Base-by-base conservation (phyloP, 2,888 invertebrate species). In the Itoplectis maculator region DNA sequence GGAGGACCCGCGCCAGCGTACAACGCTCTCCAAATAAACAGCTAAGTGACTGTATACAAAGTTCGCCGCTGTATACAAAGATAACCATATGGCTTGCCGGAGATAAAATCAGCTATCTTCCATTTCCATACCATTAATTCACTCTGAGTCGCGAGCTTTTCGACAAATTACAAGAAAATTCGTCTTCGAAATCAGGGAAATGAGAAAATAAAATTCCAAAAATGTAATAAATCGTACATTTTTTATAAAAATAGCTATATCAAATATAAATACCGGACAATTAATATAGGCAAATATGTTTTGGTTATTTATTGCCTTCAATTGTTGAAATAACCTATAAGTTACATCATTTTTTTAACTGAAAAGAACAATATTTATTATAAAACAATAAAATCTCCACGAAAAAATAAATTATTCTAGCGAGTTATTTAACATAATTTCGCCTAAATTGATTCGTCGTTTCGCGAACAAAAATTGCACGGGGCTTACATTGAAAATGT, bases 1-100 rank as follows among this genome's bases (percentile, higher is more conserved):
- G 86, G 86, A 5, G 87, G 86, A 69, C 65, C 69, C 72, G 87
- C 87, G 61, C 88, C 87, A 89, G 89, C 86, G 86, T 89, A 89
- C 88, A 89, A 88, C 89, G 87, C 86, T 89, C 87, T 87, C 88
- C 90, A 92, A 92, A 92, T 92, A 92, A 92, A 92, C 91, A 89
- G 56, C 87, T 89, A 88, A 90, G 87, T 88, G 88, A 88, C 88
- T 90, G 90, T 91, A 88, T 91, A 91, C 88, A 89, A 83, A 81
- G 85, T 83, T 86, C 79, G 72, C 65, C 51, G 87, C 87, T 88
- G 88, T 88, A 88, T 88, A 89, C 88, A 91, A 92, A 89, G 90
- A 89, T 91, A 91, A 92, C 91, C 92, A 92, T 92, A 91, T 92
- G 92, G 91, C 90, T 87, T 73, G 84, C 18, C 86, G 87, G 84